Conservation (phyloP, 2,113 vertebrate genomes). For the Chrysochloris asiatica region DNA sequence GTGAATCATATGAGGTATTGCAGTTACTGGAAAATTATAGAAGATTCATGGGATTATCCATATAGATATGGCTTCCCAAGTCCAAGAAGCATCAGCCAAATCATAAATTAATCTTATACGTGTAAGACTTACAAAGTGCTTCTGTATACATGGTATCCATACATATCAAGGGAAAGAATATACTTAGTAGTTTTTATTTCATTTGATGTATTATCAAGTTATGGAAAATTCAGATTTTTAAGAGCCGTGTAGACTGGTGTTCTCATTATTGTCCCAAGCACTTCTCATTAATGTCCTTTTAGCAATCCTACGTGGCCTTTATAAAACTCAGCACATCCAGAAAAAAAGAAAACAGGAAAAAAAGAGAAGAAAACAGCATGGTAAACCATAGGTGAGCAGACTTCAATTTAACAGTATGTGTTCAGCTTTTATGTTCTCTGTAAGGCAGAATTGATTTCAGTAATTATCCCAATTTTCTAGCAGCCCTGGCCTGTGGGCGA, state of each 20-base stretch:
- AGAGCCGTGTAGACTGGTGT: background rate
- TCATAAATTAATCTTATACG: background rate
- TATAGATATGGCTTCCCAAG: background rate
- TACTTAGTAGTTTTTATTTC: slow-evolving; percentile 8
- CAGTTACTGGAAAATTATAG: slow-evolving; percentile 17
- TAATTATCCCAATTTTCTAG: slow-evolving; percentile 72
- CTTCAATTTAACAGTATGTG: slow-evolving; percentile 69
- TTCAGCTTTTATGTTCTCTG: slow-evolving; percentile 71
- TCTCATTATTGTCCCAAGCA: background rate
- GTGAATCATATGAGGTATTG: background rate
- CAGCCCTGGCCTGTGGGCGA: slow-evolving; percentile 42
- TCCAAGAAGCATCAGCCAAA: background rate
- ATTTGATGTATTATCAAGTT: slow-evolving; percentile 39
- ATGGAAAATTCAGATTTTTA: slow-evolving; percentile 33
- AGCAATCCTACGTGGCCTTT: slow-evolving; percentile 61
- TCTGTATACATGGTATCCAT: background rate
- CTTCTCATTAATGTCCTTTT: slow-evolving; percentile 45
- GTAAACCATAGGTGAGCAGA: slow-evolving; percentile 63
- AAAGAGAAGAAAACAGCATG: background rate
- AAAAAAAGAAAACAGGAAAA: background rate
- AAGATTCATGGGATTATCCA: slow-evolving; percentile 18
- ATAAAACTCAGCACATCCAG: slow-evolving; percentile 52
- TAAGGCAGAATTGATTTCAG: slow-evolving; percentile 70
- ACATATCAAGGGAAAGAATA: slow-evolving; percentile 13
- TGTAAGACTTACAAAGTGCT: slow-evolving; percentile 25